Base-by-base conservation (phyloP, 2,113 vertebrate genomes). In the Calypte anna region DNA sequence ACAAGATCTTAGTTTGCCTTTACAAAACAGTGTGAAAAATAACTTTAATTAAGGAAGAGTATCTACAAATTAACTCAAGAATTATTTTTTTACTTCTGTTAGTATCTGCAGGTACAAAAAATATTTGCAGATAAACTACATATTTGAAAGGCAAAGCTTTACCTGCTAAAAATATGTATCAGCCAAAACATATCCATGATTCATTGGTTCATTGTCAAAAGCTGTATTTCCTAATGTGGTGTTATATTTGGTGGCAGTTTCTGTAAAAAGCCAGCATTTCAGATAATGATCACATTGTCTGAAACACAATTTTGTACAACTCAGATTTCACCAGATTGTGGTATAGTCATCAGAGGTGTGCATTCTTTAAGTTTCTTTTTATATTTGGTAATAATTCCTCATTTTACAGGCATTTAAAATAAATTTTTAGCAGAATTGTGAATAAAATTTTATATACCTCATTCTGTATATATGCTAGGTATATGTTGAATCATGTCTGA, bases 201-300 rank as follows among this genome's bases (percentile, higher is more conserved):
- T 70, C 66, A 6, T 33, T 51, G 22, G 30, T 44, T 70, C 66
- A 6, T 33, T 51, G 22, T 22, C n/a, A 64, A 64, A 70, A 69
- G 1, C 6, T 19, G 36, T 7, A 10, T 43, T 24, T 27, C 7
- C 17, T 31, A 22, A 64, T 7, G n/a, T 2, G 5, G 4, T 19
- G 6, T 46, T 18, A 13, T 38, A 43, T 18, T 64, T 25, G 16
- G 5, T 21, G 44, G 44, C 17, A 59, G 16, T 53, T 61, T 59
- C 67, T 68, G 31, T 44, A 31, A 33, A 40, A 79, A 10, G 15
- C 10, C 2, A 51, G 4, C 3, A 28, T 73, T 79, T 78, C 25
- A 31, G 13, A 11, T 19, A 14, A 55, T 7, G n/a, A 33, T 51
- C 48, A 2, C 7, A 23, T 18, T 59, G n/a, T 36, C 8, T 50